Base-by-base conservation (phyloP, 2,113 vertebrate genomes). In the Oryzias curvinotus region DNA sequence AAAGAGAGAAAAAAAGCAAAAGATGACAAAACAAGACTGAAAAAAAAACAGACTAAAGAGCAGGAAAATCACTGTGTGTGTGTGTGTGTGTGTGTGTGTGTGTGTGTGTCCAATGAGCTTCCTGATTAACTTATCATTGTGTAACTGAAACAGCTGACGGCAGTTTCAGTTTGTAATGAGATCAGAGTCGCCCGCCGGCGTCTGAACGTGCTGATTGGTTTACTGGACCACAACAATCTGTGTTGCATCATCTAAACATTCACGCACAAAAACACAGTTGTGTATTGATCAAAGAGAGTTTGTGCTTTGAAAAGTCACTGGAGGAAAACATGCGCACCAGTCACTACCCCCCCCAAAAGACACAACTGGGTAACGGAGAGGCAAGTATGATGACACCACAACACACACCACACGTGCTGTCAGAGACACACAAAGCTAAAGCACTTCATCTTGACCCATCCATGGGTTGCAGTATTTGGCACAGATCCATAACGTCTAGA, bases 151-250 rank as follows among this genome's bases (percentile, higher is more conserved):
- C 65, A 71, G 63, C 87, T 86, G 72, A 79, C 79, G 83, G 81
- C 85, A 75, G 63, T 81, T 78, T 77, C 68, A 74, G 47, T 78
- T 21, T 81, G 75, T 89, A 89, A 89, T 89, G 80, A 85, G 81
- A 83, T 84, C 85, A 80, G 77, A 81, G 73, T 80, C 60, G 80
- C 63, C 73, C 68, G 65, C 81, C 58, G 62, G 75, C 73, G 70
- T 75, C 68, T 71, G 36, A 72, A 64, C 77, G 78, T 62, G 55
- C 78, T 59, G 49, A 74, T 52, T 58, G 70, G 74, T 75, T 81
- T 84, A 79, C 51, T 77, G 71, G 80, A 81, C 77, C 70, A 62
- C 75, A 71, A 82, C 82, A 88, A 75, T 67, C 52, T 65, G 73
- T 51, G 79, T 87, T 84, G 82, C 73, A 43, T 87, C 82, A 88